phyloP scores from a whole-genome alignment of 2,113 vertebrate species.

The Chionodraco myersi region DNA sequence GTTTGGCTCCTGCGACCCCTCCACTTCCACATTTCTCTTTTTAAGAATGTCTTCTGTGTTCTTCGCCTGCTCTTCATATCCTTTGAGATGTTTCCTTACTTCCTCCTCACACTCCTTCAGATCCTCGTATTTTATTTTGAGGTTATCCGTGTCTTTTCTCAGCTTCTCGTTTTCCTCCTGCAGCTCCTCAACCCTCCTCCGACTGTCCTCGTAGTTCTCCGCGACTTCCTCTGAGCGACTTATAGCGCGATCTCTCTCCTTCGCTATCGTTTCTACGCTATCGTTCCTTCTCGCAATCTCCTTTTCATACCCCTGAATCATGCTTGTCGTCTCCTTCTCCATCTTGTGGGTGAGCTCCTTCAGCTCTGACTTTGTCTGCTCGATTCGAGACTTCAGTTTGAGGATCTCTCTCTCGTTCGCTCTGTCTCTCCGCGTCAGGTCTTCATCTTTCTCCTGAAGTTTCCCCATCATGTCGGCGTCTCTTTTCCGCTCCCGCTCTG shows the following conservation, averaged over 20 bases:
- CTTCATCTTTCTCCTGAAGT: conserved; percentile 64
- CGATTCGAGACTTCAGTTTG: conserved; percentile 59
- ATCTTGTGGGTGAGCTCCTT: conserved; percentile 64
- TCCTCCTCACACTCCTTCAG: conserved; percentile 45
- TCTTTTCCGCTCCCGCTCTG: conserved; percentile 46
- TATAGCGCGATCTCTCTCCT: conserved; percentile 35
- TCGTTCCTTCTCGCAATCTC: conserved; percentile 47
- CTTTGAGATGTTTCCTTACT: conserved; percentile 22
- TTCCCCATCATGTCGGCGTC: conserved; percentile 46
- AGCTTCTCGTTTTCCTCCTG: conserved; percentile 54
- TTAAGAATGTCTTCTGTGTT: conserved; percentile 7
- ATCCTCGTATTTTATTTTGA: conserved; percentile 54
- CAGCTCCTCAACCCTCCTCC: conserved; percentile 41
- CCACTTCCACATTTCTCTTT: conserved; percentile 50
- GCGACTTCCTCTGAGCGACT: conserved; percentile 30
- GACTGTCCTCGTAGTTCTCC: conserved; percentile 39
- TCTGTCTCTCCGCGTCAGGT: conserved; percentile 50
- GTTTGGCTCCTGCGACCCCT: conserved; percentile 35
- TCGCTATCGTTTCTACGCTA: background rate
- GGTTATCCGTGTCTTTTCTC: conserved; percentile 48
- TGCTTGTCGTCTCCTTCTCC: conserved; percentile 70
- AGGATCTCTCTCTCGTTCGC: conserved; percentile 64
- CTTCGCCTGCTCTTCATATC: conserved; percentile 45
- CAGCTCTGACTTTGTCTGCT: conserved; percentile 69
- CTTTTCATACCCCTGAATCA: conserved; percentile 70